Percentiles rank a stretch among this genome's conserved stretches.
Conservation (phyloP, 2,113 vertebrate genomes). For the Bujurquina vittata region DNA sequence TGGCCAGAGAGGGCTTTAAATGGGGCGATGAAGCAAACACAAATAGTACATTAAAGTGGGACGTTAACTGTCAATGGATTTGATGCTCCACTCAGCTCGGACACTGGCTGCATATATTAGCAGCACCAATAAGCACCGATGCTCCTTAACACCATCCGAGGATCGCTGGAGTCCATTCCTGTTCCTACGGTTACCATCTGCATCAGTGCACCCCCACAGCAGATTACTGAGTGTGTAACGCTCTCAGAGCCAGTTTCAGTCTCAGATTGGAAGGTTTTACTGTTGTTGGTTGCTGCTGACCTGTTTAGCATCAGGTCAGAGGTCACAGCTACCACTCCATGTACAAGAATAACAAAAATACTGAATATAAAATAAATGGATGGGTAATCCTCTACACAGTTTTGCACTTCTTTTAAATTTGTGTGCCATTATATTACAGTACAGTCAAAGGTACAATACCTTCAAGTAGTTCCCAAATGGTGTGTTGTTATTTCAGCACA, state of each 20-base stretch:
- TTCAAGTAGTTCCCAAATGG: no score
- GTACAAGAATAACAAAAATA: not conserved
- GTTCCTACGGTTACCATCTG: no score
- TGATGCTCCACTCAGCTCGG: not conserved
- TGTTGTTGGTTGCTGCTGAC: not conserved
- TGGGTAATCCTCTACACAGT: not conserved
- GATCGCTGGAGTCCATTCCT: not conserved
- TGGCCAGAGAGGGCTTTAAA: conserved; percentile 27
- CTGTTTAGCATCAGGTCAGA: accelerated
- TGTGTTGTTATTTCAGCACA: no score
- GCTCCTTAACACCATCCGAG: not conserved
- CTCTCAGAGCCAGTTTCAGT: not conserved
- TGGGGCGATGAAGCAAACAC: conserved; percentile 35
- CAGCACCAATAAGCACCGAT: accelerated
- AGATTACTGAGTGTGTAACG: not conserved
- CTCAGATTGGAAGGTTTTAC: not conserved
- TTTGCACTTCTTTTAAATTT: not conserved
- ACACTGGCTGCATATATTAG: not conserved
- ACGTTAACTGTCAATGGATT: conserved; percentile 32
- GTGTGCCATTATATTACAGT: not conserved
- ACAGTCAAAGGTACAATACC: not conserved
- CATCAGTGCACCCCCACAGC: not conserved
- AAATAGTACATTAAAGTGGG: conserved; percentile 51
- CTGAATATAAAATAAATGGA: not conserved
- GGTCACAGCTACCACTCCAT: not conserved